Conservation (phyloP, 2,888 invertebrate genomes). For the Yponomeuta malinellus region DNA sequence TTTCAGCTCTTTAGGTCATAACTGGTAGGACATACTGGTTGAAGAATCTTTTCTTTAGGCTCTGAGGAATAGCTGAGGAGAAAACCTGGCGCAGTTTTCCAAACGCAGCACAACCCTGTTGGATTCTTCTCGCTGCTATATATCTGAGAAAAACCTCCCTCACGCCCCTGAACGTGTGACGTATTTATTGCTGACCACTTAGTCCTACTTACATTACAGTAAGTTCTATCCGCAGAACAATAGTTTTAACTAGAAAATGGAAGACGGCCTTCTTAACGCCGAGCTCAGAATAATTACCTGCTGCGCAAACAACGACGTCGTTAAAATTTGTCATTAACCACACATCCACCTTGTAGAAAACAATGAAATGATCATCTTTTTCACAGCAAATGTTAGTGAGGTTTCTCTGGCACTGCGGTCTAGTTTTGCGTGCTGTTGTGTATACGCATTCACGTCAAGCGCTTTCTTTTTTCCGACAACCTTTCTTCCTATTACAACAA, state of each 20-base stretch:
- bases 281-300: not conserved
- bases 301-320: not conserved
- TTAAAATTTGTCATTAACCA: slow-evolving; percentile 2
- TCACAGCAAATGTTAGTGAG: not conserved
- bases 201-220: not conserved
- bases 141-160: no score
- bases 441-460: not conserved
- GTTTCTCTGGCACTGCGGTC: not conserved
- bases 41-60: no score
- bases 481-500: not conserved
- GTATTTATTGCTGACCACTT: no score
- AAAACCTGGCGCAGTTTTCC: no score
- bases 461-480: not conserved
- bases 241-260: not conserved
- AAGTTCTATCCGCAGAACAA: not conserved
- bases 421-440: not conserved
- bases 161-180: no score
- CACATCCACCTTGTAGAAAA: slow-evolving; percentile 1
- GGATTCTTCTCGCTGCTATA: no score
- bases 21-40: no score
- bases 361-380: not conserved
- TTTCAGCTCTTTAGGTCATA: no score
- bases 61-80: no score
- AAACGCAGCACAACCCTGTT: no score
- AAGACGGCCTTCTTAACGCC: not conserved